Evolutionary conservation across 2,888 invertebrate genomes (phyloP).

Genomic region (Rhingia campestris): DNA sequence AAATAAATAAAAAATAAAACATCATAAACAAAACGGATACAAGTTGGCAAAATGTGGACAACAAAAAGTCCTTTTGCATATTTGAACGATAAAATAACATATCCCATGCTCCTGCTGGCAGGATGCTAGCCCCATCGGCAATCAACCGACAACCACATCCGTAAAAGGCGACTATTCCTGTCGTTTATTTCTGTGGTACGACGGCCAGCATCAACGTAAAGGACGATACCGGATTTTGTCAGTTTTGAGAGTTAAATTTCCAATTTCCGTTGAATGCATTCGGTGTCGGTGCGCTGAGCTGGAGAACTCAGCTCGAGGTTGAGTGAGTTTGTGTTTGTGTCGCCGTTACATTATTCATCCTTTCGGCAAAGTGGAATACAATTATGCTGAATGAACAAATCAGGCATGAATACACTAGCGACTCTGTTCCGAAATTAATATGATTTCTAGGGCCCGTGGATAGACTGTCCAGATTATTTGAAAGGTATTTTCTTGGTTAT

Average conservation of each 20-base stretch:
- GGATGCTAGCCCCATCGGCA: constrained; percentile 55
- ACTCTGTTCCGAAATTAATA: too few species aligned
- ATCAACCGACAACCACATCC: constrained; percentile 63
- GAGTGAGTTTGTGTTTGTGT: constrained; percentile 37
- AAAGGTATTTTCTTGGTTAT: too few species aligned
- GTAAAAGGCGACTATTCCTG: constrained; percentile 45
- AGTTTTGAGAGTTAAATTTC: constrained; percentile 66
- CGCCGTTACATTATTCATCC: constrained; percentile 66
- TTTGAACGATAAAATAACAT: constrained; percentile 60
- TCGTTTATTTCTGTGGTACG: constrained; percentile 37
- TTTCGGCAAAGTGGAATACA: constrained; percentile 62
- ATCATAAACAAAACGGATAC: constrained; percentile 29
- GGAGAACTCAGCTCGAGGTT: constrained; percentile 17
- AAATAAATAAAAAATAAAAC: constrained; percentile 2
- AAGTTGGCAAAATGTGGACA: constrained; percentile 37
- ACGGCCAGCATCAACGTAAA: constrained; percentile 16
- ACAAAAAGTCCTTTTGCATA: constrained; percentile 55
- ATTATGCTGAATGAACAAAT: constrained; percentile 56
- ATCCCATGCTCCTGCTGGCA: constrained; percentile 42
- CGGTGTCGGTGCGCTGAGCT: constrained; percentile 13
- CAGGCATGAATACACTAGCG: too few species aligned
- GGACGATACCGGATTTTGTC: constrained; percentile 50
- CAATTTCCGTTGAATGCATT: constrained; percentile 70
- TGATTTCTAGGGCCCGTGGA: too few species aligned
- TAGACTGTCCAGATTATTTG: too few species aligned